These are phyloP conservation scores for Anthophora plumipes DNA, from an alignment of 2,888 invertebrate genomes.

Conservation along the genomic window DNA sequence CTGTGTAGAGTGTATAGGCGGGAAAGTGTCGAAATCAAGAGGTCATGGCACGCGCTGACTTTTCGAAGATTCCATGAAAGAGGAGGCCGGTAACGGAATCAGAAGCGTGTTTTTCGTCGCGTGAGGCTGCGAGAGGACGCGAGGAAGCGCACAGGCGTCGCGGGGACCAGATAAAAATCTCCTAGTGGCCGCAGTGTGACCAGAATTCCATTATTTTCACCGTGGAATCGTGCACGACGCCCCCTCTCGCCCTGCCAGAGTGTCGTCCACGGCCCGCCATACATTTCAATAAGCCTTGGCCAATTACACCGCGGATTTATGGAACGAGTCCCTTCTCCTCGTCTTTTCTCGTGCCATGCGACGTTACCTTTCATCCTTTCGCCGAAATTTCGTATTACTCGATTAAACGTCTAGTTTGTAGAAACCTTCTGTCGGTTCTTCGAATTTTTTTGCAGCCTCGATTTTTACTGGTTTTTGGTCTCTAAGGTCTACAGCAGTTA, in stretches of 20 bases:
- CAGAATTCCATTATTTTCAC: conserved; percentile 80
- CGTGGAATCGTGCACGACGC: conserved; percentile 77
- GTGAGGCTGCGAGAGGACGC: conserved; percentile 55
- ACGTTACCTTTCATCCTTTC: background rate
- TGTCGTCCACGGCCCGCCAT: conserved; percentile 72
- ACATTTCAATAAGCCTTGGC: conserved; percentile 76
- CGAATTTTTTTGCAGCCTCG: too few species aligned
- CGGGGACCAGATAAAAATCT: conserved; percentile 79
- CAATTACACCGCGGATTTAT: conserved; percentile 60
- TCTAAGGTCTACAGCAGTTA: too few species aligned
- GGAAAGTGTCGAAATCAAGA: conserved; percentile 25
- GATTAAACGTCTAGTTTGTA: too few species aligned
- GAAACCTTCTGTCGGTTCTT: too few species aligned
- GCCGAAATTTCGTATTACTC: too few species aligned
- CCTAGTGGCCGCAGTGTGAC: conserved; percentile 77
- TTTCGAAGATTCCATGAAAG: conserved; percentile 23
- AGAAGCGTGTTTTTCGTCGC: conserved; percentile 8
- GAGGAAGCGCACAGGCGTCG: conserved; percentile 76
- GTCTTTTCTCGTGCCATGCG: background rate
- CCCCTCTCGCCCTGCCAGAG: conserved; percentile 70
- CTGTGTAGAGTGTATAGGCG: too few species aligned
- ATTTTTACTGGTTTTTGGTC: too few species aligned
- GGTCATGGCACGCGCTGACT: conserved; percentile 24
- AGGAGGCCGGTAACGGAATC: conserved; percentile 35
- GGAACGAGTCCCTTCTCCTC: background rate